These are phyloP conservation scores for Agonopterix heracliana DNA, from an alignment of 2,888 invertebrate species.

Conservation along the genomic window DNA sequence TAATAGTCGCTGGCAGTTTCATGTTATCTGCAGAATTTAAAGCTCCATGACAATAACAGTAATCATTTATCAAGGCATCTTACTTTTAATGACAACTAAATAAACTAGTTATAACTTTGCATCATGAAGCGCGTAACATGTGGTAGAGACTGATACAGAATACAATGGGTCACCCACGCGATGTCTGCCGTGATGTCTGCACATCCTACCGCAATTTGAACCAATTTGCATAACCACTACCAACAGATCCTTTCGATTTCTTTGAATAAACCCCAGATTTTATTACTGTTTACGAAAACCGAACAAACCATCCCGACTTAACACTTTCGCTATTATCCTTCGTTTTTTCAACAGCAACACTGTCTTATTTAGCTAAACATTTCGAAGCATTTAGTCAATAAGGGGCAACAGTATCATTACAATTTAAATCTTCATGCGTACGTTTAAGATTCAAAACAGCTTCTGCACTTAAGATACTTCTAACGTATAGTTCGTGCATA, in stretches of 20 bases:
- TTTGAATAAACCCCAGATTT: conserved; percentile 38
- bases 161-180: conserved; percentile 70
- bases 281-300: conserved; percentile 39
- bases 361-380: conserved; percentile 46
- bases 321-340: conserved; percentile 68
- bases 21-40: no score
- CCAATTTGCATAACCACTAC: conserved; percentile 58
- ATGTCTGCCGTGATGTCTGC: conserved; percentile 49
- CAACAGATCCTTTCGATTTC: conserved; percentile 24
- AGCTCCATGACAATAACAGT: no score
- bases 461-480: conserved; percentile 19
- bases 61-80: no score
- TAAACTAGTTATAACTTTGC: conserved; percentile 45
- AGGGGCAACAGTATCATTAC: conserved; percentile 8
- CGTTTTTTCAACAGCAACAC: conserved; percentile 51
- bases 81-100: no score
- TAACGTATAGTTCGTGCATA: conserved; percentile 22
- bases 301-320: conserved; percentile 54
- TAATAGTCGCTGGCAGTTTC: no score
- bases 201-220: conserved; percentile 56
- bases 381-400: conserved; percentile 19
- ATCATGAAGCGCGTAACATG: conserved; percentile 48
- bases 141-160: conserved; percentile 46
- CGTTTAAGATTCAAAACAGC: conserved; percentile 30
- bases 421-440: conserved; percentile 22